Evolutionary conservation across 2,888 invertebrate genomes (phyloP), one percentile per base, ranked within the genome.

Genomic region (Acrobeloides nanus): DNA sequence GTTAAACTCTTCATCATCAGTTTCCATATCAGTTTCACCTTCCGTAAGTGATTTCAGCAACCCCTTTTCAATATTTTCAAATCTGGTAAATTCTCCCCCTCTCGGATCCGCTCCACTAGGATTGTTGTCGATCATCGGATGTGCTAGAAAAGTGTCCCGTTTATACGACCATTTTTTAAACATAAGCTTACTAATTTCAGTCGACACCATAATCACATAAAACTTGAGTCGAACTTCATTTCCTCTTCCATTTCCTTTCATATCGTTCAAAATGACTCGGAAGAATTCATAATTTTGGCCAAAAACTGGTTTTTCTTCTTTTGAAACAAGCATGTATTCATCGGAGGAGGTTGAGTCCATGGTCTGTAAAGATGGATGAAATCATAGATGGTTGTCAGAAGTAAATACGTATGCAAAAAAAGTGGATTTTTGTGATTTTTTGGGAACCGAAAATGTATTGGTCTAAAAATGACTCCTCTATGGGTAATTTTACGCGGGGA

Each of bases 271-370:
- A 23, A 62, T 42, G n/a, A 62, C 39, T 25, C 53, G 32, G 20
- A 62, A 35, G 35, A 47, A 24, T 25, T 50, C 26, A 40, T 48
- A 48, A 12, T 35, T 24, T 6, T 44, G 27, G 17, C 24, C 40
- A 25, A 38, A 39, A 10, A 37, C 10, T n/a, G 41, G 31, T n/a
- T 34, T 17, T 10, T 26, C 31, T 8, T 48, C 48, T n/a, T 41
- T 52, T 18, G 59, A 56, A 12, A 61, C 54, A 8, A 63, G 43
- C 59, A 62, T 62, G 42, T 46, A 63, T 21, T 62, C 59, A 32
- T 56, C 46, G 24, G 32, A 46, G 24, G 50, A 23, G 3, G 40
- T 31, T n/a, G 21, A 23, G 18, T 44, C 42, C 38, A 15, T 23
- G 3, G 23, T 23, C 45, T 52, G 8, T 21, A 44, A 45, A 15